phyloP scores from a whole-genome alignment of 2,113 vertebrate species.

The Mola mola region DNA sequence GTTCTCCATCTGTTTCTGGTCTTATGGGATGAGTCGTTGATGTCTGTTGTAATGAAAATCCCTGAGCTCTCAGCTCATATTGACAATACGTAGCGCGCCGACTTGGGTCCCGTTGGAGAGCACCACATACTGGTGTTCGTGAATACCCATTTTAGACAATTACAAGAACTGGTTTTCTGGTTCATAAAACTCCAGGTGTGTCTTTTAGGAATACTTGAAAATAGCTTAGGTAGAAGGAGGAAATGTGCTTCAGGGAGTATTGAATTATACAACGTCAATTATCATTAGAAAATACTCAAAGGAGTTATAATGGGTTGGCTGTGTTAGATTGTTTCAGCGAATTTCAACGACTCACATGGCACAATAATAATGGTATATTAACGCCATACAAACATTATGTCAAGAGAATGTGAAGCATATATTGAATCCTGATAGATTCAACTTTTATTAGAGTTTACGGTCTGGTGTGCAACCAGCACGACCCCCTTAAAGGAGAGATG shows the following conservation, averaged over 20 bases:
- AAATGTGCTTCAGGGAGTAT: slow-evolving; percentile 20
- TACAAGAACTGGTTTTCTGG: slow-evolving; percentile 13
- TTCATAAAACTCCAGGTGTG: slow-evolving; percentile 39
- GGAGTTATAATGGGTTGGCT: background rate
- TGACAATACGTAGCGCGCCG: slow-evolving; percentile 59
- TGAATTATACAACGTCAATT: slow-evolving; percentile 12
- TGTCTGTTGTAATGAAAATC: slow-evolving; percentile 51
- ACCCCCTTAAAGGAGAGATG: slow-evolving; percentile 31
- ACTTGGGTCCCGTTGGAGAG: slow-evolving; percentile 51
- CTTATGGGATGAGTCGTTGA: slow-evolving; percentile 20
- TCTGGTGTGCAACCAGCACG: slow-evolving; percentile 9
- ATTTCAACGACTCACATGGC: background rate
- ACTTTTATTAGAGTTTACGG: slow-evolving; percentile 42
- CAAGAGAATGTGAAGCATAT: slow-evolving; percentile 11
- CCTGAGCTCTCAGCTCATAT: slow-evolving; percentile 39
- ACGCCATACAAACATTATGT: background rate
- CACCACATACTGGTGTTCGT: slow-evolving; percentile 33
- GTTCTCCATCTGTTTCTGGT: slow-evolving; percentile 59
- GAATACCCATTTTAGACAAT: slow-evolving; percentile 48
- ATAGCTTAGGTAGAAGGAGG: slow-evolving; percentile 13
- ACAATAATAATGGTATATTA: slow-evolving; percentile 1
- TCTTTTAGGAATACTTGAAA: slow-evolving; percentile 33
- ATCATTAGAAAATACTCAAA: slow-evolving; percentile 9
- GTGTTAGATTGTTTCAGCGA: background rate
- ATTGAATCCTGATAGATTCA: slow-evolving; percentile 19